phyloP scores from a whole-genome alignment of 2,888 invertebrate species.

The Ornithoptera alexandrae region DNA sequence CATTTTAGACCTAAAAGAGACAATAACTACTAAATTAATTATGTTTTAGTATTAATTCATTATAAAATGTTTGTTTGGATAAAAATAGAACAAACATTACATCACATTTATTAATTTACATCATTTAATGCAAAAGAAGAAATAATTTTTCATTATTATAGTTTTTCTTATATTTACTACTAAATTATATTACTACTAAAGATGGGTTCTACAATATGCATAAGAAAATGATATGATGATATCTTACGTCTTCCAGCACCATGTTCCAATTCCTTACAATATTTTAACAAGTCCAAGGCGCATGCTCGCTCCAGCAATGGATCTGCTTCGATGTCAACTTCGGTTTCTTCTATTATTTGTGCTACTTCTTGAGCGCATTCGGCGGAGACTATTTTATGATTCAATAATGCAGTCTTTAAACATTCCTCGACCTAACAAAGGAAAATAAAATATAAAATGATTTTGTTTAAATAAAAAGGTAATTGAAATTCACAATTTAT shows the following conservation, averaged over 20 bases:
- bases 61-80: no score
- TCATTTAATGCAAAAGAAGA: no score
- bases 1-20: constrained; percentile 86
- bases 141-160: no score
- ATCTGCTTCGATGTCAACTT: constrained; percentile 97
- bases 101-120: no score
- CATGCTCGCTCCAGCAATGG: constrained; percentile 94
- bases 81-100: no score
- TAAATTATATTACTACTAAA: background rate
- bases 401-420: constrained; percentile 89
- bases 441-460: constrained; percentile 26
- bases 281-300: constrained; percentile 88
- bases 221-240: no score
- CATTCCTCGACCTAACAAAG: constrained; percentile 90
- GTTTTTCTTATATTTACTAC: no score
- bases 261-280: constrained; percentile 88
- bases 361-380: constrained; percentile 92
- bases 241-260: constrained; percentile 94
- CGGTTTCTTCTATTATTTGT: constrained; percentile 91
- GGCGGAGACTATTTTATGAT: constrained; percentile 85
- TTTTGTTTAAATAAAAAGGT: background rate
- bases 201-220: no score
- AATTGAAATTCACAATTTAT: background rate
- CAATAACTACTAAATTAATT: background rate
- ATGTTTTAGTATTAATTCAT: background rate